Evolutionary conservation across 2,113 vertebrate genomes (phyloP).

Genomic region (Melierax canorus): DNA sequence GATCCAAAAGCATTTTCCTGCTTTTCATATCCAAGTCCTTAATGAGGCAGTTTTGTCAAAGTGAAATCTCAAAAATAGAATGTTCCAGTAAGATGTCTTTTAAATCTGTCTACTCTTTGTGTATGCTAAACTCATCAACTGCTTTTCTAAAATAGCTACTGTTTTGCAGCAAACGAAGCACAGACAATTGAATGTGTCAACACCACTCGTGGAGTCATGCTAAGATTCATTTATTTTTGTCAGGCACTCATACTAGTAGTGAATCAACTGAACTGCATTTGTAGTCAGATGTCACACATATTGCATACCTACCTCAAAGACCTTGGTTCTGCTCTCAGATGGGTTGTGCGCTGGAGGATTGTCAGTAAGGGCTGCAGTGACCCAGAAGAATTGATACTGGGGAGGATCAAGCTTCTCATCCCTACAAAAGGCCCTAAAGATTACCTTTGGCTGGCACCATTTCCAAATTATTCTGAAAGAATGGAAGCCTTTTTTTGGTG

Average conservation of each 20-base stretch:
- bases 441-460: neutral
- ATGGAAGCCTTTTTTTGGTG: neutral
- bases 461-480: neutral
- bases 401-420: neutral
- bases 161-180: slow-evolving; percentile 60
- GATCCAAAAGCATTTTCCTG: slow-evolving; percentile 39
- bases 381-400: neutral
- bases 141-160: slow-evolving; percentile 66
- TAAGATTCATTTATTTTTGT: slow-evolving; percentile 56
- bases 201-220: slow-evolving; percentile 30
- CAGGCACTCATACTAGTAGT: slow-evolving; percentile 47
- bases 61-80: slow-evolving; percentile 65
- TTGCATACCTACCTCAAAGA: neutral
- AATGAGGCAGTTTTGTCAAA: slow-evolving; percentile 65
- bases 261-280: slow-evolving; percentile 32
- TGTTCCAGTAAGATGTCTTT: slow-evolving; percentile 58
- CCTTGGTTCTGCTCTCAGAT: neutral
- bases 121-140: slow-evolving; percentile 60
- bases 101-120: slow-evolving; percentile 60
- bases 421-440: neutral
- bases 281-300: neutral
- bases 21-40: slow-evolving; percentile 55
- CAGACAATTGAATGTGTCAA: slow-evolving; percentile 67
- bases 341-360: neutral
- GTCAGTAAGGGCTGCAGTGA: neutral